Evolutionary conservation across 64 coral and sea anemone genomes (phyloP).

Genomic region (Acropora yongei): DNA sequence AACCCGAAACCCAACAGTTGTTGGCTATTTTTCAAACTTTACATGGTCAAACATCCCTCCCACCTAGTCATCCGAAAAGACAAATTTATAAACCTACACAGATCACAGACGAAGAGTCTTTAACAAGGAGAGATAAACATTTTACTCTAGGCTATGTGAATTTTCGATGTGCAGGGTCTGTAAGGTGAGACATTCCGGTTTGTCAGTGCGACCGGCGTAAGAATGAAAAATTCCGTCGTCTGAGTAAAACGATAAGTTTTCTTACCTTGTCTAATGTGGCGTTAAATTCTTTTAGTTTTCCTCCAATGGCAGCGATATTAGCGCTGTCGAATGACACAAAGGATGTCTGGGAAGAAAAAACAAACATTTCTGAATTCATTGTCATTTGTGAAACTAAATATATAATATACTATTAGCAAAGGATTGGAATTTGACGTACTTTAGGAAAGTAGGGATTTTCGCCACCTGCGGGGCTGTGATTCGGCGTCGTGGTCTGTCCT

Average conservation of each 20-base stretch:
- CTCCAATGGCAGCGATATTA: conserved; percentile 59
- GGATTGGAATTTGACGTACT: conserved; percentile 11
- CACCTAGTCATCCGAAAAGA: background rate
- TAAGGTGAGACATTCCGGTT: too few species aligned
- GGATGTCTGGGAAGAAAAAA: background rate
- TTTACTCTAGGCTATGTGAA: too few species aligned
- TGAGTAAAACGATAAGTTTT: background rate
- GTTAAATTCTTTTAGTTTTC: conserved; percentile 73
- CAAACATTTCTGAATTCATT: background rate
- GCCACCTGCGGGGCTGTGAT: background rate
- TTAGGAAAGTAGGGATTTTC: conserved; percentile 80
- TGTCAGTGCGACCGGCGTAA: too few species aligned
- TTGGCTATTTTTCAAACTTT: background rate
- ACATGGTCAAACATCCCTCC: background rate
- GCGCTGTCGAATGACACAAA: conserved; percentile 68
- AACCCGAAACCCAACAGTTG: background rate
- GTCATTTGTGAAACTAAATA: too few species aligned
- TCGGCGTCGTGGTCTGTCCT: conserved; percentile 3
- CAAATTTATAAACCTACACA: background rate
- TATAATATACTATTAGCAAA: too few species aligned
- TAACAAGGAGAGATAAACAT: too few species aligned
- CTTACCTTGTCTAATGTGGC: conserved; percentile 42
- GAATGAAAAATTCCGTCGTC: background rate
- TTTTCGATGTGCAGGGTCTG: too few species aligned
- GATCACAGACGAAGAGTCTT: background rate